Conservation (phyloP, 2,888 invertebrate species). For the Malthinus seriepunctatus region DNA sequence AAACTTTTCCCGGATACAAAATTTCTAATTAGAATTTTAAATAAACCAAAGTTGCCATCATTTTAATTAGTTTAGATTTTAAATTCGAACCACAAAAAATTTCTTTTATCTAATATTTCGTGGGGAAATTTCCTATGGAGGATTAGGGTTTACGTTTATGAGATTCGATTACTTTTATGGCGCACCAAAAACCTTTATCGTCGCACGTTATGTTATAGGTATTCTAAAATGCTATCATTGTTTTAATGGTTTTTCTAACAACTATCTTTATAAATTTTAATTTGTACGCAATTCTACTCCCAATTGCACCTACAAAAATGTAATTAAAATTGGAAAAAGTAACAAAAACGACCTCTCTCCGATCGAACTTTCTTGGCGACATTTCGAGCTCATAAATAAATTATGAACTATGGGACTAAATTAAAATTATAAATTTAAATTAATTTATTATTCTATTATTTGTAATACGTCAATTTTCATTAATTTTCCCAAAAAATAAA, state of each 20-base stretch:
- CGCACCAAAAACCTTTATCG: slow-evolving; percentile 49
- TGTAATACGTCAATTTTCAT: too few relatives aligned
- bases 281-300: too few relatives aligned
- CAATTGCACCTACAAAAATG: too few relatives aligned
- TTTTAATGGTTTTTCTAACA: not conserved
- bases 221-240: slow-evolving; percentile 42
- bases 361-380: too few relatives aligned
- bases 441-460: not conserved
- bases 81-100: slow-evolving; percentile 2
- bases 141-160: slow-evolving; percentile 55
- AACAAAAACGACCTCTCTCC: too few relatives aligned
- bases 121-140: slow-evolving; percentile 47
- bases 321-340: too few relatives aligned
- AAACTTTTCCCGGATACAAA: not conserved
- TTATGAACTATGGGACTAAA: not conserved
- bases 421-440: not conserved
- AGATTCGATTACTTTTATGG: slow-evolving; percentile 56
- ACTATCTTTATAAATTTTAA: not conserved
- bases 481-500: too few relatives aligned
- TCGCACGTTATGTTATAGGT: slow-evolving; percentile 42
- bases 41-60: not conserved
- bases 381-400: too few relatives aligned
- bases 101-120: slow-evolving; percentile 18
- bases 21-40: too few relatives aligned
- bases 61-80: slow-evolving; percentile 11